Conservation (phyloP, 2,888 invertebrate species). For the Pseudococcus viburni region DNA sequence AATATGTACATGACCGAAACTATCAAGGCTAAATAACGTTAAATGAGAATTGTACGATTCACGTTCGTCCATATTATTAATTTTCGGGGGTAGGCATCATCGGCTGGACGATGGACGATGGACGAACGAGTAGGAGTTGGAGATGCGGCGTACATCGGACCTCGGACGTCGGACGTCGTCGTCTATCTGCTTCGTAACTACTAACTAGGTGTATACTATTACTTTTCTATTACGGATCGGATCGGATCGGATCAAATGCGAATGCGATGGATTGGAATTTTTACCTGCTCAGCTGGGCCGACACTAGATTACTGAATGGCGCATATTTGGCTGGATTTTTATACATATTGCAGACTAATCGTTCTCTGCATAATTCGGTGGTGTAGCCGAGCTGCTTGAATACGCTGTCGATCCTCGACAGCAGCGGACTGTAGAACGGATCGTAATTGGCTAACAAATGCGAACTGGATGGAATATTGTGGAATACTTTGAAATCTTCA, state of each 20-base stretch:
- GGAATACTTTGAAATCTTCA: slow-evolving; percentile 86
- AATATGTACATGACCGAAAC: slow-evolving; percentile 62
- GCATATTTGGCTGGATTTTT: slow-evolving; percentile 85
- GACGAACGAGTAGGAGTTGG: background rate
- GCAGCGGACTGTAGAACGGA: slow-evolving; percentile 86
- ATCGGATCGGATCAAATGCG: too few relatives aligned
- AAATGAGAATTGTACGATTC: slow-evolving; percentile 52
- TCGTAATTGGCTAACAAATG: slow-evolving; percentile 88
- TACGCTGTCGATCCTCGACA: slow-evolving; percentile 84
- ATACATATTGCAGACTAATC: slow-evolving; percentile 88
- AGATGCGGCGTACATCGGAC: background rate
- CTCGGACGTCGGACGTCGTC: background rate
- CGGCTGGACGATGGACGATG: too few relatives aligned
- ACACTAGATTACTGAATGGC: slow-evolving; percentile 89
- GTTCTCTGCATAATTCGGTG: slow-evolving; percentile 82
- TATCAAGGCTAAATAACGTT: slow-evolving; percentile 56
- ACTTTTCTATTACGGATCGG: background rate
- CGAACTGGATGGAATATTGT: slow-evolving; percentile 87
- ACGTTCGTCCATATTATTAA: slow-evolving; percentile 13
- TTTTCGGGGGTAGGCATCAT: background rate
- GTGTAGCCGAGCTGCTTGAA: slow-evolving; percentile 80
- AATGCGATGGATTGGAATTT: slow-evolving; percentile 68
- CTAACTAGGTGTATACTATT: too few relatives aligned
- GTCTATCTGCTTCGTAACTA: background rate
- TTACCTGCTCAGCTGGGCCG: slow-evolving; percentile 90